These are phyloP conservation scores for Trisateles emortualis DNA, from an alignment of 2,888 invertebrate species.

Conservation along the genomic window DNA sequence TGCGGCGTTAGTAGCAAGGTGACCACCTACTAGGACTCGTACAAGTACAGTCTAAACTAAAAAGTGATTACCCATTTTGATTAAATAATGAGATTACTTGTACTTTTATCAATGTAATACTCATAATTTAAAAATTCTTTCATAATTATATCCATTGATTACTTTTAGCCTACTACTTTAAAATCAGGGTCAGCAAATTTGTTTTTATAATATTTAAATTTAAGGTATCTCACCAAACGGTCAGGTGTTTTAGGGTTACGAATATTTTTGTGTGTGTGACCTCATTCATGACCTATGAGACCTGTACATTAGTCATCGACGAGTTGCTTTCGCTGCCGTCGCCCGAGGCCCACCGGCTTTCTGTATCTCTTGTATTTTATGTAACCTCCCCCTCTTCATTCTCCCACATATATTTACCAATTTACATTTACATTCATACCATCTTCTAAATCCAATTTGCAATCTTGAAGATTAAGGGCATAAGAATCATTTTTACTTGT, in stretches of 20 bases:
- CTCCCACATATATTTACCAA: conserved; percentile 46
- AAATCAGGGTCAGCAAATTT: neutral
- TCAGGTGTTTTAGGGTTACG: conserved; percentile 35
- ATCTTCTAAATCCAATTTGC: conserved; percentile 5
- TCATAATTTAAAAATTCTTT: neutral
- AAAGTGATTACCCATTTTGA: too few species aligned
- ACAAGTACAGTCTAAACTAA: too few species aligned
- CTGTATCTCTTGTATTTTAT: conserved; percentile 75
- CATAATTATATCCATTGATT: neutral
- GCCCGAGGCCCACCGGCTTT: conserved; percentile 72
- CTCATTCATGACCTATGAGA: conserved; percentile 50
- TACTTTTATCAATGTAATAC: too few species aligned
- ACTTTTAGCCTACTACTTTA: neutral
- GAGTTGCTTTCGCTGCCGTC: conserved; percentile 70
- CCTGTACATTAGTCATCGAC: conserved; percentile 65
- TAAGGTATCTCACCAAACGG: neutral
- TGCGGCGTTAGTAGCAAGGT: too few species aligned
- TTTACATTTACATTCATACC: conserved; percentile 23
- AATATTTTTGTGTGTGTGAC: conserved; percentile 33
- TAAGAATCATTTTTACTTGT: conserved; percentile 46
- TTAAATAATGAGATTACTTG: too few species aligned
- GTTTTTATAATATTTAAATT: neutral
- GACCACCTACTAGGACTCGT: too few species aligned
- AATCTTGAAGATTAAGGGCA: neutral
- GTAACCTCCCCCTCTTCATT: conserved; percentile 69